phyloP scores from a whole-genome alignment of 2,797 vertebrate genomes.

The Hippopotamyrus pictus region DNA sequence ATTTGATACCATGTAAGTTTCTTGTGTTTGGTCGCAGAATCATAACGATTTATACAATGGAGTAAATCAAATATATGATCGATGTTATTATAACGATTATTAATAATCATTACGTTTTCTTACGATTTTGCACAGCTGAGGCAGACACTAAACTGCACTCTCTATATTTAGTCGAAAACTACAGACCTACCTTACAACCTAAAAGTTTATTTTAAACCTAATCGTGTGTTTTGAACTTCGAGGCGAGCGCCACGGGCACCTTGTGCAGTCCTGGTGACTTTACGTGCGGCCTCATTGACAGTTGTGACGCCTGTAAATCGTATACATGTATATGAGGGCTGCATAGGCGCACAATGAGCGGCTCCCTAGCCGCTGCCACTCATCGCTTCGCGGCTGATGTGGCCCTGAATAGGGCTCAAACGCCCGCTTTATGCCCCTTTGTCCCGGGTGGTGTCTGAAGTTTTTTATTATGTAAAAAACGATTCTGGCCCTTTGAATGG shows the following conservation, averaged over 20 bases:
- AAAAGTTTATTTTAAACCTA: not conserved
- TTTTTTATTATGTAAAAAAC: constrained; percentile 28
- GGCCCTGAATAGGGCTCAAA: constrained; percentile 15
- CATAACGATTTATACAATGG: not conserved
- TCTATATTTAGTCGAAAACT: not conserved
- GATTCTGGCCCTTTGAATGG: constrained; percentile 20
- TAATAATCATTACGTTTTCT: not conserved
- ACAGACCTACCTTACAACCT: not conserved
- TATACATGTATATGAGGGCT: constrained; percentile 10
- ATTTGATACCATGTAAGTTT: not conserved
- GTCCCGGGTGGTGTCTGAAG: constrained; percentile 22
- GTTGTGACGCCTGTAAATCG: constrained; percentile 23
- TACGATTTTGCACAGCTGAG: not conserved
- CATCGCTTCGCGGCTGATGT: constrained; percentile 2
- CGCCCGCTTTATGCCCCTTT: constrained; percentile 15
- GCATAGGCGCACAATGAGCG: constrained; percentile 10
- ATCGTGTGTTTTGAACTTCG: not conserved
- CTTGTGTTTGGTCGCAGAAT: not conserved
- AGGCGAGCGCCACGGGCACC: not conserved
- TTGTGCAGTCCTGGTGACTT: not conserved
- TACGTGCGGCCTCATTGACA: constrained; percentile 20
- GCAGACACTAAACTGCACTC: not conserved
- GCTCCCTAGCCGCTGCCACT: constrained; percentile 17
- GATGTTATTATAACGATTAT: not conserved
- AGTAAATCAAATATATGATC: not conserved